Percentiles rank a stretch among this genome's conserved stretches.
Evolutionary conservation across 2,797 vertebrate species (phyloP).

Genomic region (Vespertilio murinus): DNA sequence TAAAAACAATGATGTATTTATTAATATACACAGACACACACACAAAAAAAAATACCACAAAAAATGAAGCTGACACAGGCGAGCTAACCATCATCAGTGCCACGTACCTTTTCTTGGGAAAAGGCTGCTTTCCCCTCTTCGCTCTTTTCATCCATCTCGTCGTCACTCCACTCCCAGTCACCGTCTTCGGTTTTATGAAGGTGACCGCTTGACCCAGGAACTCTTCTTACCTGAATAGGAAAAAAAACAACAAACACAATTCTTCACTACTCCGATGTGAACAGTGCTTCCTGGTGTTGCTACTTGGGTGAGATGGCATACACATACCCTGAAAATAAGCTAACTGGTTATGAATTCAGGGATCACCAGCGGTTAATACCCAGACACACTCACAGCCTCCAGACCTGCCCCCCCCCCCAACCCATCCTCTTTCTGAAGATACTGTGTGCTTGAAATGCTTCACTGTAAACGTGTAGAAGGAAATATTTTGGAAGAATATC

Average conservation of each 20-base stretch:
- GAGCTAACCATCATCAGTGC: accelerated
- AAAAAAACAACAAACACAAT: neutral
- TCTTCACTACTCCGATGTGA: neutral
- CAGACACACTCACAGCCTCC: neutral
- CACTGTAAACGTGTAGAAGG: neutral
- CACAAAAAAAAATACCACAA: neutral
- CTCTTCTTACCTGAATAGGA: conserved; percentile 91
- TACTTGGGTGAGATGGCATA: neutral
- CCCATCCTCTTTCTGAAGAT: conserved; percentile 24
- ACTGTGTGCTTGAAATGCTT: conserved; percentile 14
- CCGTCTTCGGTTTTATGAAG: conserved; percentile 98
- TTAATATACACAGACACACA: conserved; percentile 21
- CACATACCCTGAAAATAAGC: neutral
- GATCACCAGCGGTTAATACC: neutral
- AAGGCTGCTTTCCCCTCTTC: conserved; percentile 95
- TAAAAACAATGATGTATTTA: conserved; percentile 81
- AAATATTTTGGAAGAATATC: conserved; percentile 30
- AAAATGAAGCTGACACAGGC: neutral
- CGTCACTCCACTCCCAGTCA: conserved; percentile 99
- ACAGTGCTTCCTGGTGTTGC: neutral
- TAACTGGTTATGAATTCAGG: neutral
- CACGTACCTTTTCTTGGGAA: conserved; percentile 92
- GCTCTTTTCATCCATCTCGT: conserved; percentile 96
- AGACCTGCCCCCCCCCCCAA: neutral
- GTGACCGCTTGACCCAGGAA: conserved; percentile 97